Percentiles rank a stretch among this genome's conserved stretches.
phyloP scores from a whole-genome alignment of 2,113 vertebrate genomes.

The Ptychochromis oligacanthus region DNA sequence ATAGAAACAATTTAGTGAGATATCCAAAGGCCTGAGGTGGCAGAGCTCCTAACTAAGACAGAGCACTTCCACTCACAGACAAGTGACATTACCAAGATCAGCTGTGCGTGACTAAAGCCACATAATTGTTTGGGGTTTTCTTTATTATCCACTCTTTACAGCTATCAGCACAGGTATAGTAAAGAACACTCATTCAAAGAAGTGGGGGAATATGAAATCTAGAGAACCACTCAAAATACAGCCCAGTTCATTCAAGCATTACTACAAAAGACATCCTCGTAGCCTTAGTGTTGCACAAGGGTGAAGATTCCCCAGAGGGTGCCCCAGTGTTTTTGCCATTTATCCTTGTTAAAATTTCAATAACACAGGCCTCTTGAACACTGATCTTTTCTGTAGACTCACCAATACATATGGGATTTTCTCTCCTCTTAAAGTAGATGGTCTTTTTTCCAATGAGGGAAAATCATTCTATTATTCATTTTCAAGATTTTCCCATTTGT shows the following conservation, averaged over 20 bases:
- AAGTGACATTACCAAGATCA: constrained; percentile 61
- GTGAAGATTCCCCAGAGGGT: constrained; percentile 47
- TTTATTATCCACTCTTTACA: constrained; percentile 62
- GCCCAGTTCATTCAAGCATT: constrained; percentile 54
- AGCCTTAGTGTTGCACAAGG: constrained; percentile 18
- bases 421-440: background rate
- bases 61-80: constrained; percentile 61
- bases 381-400: constrained; percentile 52
- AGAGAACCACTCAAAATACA: constrained; percentile 45
- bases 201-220: constrained; percentile 65
- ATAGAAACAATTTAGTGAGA: constrained; percentile 37
- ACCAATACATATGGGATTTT: constrained; percentile 64
- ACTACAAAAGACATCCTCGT: constrained; percentile 47
- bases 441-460: constrained; percentile 32
- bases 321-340: constrained; percentile 56
- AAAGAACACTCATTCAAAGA: constrained; percentile 47
- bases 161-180: constrained; percentile 52
- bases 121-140: constrained; percentile 74
- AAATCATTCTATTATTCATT: constrained; percentile 44
- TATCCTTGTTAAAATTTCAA: constrained; percentile 75
- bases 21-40: constrained; percentile 33
- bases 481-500: constrained; percentile 25
- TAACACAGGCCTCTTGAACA: constrained; percentile 47
- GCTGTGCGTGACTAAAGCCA: constrained; percentile 60
- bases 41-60: constrained; percentile 69